phyloP scores from a whole-genome alignment of 2,797 vertebrate species.

The Gymnodraco acuticeps region DNA sequence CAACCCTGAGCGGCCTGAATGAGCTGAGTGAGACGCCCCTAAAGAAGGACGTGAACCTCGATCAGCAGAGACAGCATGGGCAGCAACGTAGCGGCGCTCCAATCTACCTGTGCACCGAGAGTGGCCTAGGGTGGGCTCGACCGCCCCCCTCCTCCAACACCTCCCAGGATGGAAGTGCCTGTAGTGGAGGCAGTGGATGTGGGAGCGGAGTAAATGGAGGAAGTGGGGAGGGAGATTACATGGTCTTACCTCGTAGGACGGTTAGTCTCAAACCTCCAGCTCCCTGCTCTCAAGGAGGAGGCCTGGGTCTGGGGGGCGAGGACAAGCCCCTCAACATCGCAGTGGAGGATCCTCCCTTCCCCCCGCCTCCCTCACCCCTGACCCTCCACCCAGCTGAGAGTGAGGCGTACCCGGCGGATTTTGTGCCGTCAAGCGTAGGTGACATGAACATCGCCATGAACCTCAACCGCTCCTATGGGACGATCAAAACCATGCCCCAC shows the following conservation, averaged over 20 bases:
- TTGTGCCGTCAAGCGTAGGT: conserved; percentile 88
- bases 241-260: conserved; percentile 95
- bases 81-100: conserved; percentile 84
- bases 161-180: conserved; percentile 78
- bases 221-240: conserved; percentile 94
- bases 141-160: conserved; percentile 84
- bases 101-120: conserved; percentile 96
- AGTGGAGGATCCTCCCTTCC: conserved; percentile 90
- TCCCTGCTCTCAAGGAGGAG: conserved; percentile 75
- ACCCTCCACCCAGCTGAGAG: conserved; percentile 88
- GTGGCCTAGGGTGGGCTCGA: conserved; percentile 92
- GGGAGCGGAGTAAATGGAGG: conserved; percentile 86
- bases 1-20: conserved; percentile 88
- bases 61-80: conserved; percentile 84
- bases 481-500: conserved; percentile 92
- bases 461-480: conserved; percentile 94
- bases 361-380: conserved; percentile 84
- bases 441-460: conserved; percentile 90
- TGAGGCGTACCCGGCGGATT: conserved; percentile 91
- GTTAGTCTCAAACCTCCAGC: conserved; percentile 92
- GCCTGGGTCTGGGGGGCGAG: conserved; percentile 86
- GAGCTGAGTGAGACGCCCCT: conserved; percentile 90
- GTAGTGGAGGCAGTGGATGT: conserved; percentile 78
- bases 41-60: conserved; percentile 91
- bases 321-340: conserved; percentile 86